These are phyloP conservation scores for Smittia aterrima DNA, from an alignment of 2,888 invertebrate genomes.

Conservation along the genomic window DNA sequence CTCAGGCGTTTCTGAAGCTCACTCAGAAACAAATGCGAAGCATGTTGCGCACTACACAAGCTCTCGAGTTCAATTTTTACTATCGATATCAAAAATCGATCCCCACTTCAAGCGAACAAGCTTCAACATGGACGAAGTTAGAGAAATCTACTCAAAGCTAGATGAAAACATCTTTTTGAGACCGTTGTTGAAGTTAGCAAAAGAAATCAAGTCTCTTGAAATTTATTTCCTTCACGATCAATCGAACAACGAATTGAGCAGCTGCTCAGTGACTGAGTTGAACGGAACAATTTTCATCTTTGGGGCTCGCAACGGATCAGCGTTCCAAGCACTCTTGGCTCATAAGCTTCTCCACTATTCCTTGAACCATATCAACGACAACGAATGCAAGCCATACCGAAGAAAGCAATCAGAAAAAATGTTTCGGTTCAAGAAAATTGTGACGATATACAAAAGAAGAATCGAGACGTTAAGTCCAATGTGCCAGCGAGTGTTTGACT, in stretches of 20 bases:
- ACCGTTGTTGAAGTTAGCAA: background rate
- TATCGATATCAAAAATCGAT: constrained; percentile 7
- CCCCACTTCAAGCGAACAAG: background rate
- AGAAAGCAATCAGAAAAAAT: constrained; percentile 2
- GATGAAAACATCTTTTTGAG: background rate
- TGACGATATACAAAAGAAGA: background rate
- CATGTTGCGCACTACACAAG: background rate
- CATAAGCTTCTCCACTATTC: constrained; percentile 1
- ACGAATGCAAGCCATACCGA: background rate
- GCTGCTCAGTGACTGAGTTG: background rate
- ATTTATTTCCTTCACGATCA: constrained; percentile 12
- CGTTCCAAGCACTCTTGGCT: background rate
- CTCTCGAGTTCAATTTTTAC: background rate
- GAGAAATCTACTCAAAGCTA: background rate
- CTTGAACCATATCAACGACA: background rate
- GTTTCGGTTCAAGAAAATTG: constrained; percentile 9
- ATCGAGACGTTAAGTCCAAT: background rate
- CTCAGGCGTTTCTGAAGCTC: background rate
- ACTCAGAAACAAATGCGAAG: background rate
- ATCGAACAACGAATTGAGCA: background rate
- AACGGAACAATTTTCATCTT: background rate
- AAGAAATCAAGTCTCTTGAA: background rate
- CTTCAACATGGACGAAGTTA: background rate
- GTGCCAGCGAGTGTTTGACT: background rate
- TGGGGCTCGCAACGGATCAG: background rate